These are phyloP conservation scores for Lordiphosa stackelbergi DNA, from an alignment of 1,140 invertebrate genomes.

Conservation along the genomic window DNA sequence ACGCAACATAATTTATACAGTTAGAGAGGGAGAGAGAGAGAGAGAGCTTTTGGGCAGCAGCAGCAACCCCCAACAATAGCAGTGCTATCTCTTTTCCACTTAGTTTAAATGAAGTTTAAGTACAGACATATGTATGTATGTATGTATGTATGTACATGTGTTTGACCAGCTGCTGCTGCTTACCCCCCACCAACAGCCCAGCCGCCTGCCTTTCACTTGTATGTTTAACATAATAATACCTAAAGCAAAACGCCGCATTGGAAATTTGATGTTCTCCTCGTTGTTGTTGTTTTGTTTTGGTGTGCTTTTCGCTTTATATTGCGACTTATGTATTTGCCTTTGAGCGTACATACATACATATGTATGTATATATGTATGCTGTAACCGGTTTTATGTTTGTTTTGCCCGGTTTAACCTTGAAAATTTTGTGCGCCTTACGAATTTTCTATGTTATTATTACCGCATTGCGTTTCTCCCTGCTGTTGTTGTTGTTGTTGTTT, in stretches of 20 bases:
- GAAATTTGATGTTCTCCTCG: conserved; percentile 7
- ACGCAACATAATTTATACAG: conserved; percentile 39
- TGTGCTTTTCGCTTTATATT: neutral
- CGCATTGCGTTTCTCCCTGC: conserved; percentile 31
- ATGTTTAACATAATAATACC: conserved; percentile 1
- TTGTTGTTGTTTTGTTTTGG: conserved; percentile 6
- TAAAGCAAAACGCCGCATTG: conserved; percentile 1
- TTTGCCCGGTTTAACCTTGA: conserved; percentile 75
- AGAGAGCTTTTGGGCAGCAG: conserved; percentile 23
- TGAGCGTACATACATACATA: neutral
- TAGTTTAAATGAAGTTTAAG: conserved; percentile 10
- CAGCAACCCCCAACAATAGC: conserved; percentile 32
- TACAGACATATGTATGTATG: neutral
- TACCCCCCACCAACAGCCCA: too few species aligned
- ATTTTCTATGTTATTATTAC: conserved; percentile 70
- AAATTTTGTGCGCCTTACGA: conserved; percentile 61
- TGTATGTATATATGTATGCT: conserved; percentile 34
- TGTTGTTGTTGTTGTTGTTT: conserved; percentile 16
- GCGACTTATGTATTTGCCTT: conserved; percentile 8
- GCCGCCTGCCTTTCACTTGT: neutral
- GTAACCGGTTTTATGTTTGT: conserved; percentile 75
- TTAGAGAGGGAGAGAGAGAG: conserved; percentile 1
- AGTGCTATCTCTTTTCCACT: conserved; percentile 21
- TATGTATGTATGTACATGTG: neutral
- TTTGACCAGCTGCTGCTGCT: too few species aligned